phyloP scores from a whole-genome alignment of 2,888 invertebrate genomes.

The Machimus rusticus region DNA sequence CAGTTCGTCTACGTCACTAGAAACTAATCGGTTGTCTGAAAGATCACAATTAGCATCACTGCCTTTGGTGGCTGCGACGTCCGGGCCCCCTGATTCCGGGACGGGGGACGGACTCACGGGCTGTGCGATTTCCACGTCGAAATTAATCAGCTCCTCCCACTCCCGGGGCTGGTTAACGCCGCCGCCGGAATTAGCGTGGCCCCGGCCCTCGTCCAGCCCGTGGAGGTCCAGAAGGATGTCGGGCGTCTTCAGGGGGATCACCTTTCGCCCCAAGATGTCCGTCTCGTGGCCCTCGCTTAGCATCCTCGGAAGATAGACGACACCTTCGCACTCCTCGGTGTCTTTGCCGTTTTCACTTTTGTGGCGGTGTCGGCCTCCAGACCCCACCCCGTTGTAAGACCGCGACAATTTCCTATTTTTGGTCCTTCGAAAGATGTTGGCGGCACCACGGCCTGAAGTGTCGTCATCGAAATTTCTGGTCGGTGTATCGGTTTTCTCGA shows the following conservation, averaged over 20 bases:
- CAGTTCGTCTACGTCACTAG: constrained; percentile 44
- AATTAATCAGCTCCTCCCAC: constrained; percentile 47
- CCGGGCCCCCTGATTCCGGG: background rate
- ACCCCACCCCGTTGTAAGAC: constrained; percentile 58
- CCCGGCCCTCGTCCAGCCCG: constrained; percentile 44
- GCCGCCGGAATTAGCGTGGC: constrained; percentile 39
- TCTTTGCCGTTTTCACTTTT: constrained; percentile 39
- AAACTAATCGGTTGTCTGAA: constrained; percentile 42
- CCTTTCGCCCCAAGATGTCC: constrained; percentile 46
- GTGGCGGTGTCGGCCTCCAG: constrained; percentile 51
- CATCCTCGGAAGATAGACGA: constrained; percentile 53
- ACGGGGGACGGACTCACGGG: background rate
- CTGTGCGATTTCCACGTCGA: constrained; percentile 40
- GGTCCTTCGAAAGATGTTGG: constrained; percentile 56
- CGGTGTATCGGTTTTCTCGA: constrained; percentile 54
- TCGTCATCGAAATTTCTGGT: constrained; percentile 32
- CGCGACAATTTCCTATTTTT: constrained; percentile 61
- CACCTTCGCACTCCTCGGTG: constrained; percentile 46
- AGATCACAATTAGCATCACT: constrained; percentile 44
- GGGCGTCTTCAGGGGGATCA: constrained; percentile 53
- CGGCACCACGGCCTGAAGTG: background rate
- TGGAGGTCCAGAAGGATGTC: constrained; percentile 61
- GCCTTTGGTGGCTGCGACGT: background rate
- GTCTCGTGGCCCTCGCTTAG: constrained; percentile 51
- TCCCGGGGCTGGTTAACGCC: constrained; percentile 19